Base-by-base conservation (phyloP, 2,113 vertebrate genomes). In the Embiotoca jacksoni region DNA sequence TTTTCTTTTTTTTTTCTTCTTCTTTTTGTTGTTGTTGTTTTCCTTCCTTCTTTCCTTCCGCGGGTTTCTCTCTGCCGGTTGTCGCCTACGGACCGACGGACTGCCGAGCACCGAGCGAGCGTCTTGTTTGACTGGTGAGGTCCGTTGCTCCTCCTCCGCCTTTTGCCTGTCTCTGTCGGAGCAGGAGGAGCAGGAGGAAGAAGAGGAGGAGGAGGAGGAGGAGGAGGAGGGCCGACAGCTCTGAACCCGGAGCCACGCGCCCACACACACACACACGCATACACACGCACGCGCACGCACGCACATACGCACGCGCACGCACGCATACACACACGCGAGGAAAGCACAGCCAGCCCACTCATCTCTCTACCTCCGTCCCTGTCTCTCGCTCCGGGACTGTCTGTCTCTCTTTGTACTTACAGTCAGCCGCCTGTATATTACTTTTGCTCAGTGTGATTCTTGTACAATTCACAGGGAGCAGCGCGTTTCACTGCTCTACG, bases 161-260 rank as follows among this genome's bases (percentile, higher is more conserved):
- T 90, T 91, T 91, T 86, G 88, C 87, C 85, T 49, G 78, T 85
- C 88, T 88, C 73, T 58, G 69, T 71, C 79, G 15, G 63, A 69
- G 82, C 57, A 60, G 47, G 83, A 71, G 78, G 76, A 59, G 77
- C 32, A 9, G 33, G 13, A 9, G 23, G 33, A 8, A 32, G 4
- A 6, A 16, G 59, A 14, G 65, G 13, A 4, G 37, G 14, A 32
- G 36, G 46, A 14, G 39, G 41, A n/a, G 37, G 3, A 7, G 61
- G 35, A n/a, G 61, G 64, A 57, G 81, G 68, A 49, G 71, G 72
- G 31, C 7, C 74, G 50, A 81, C 62, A 53, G 84, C 58, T 82
- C 90, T 74, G 90, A 91, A 90, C 90, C 70, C 72, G 2, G 47
- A 86, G 84, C 88, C 84, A 80, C 88, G 84, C 88, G 87, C 88